Evolutionary conservation across 2,113 vertebrate species (phyloP), one percentile per base, ranked within the genome.

Genomic region (Carassius carassius): DNA sequence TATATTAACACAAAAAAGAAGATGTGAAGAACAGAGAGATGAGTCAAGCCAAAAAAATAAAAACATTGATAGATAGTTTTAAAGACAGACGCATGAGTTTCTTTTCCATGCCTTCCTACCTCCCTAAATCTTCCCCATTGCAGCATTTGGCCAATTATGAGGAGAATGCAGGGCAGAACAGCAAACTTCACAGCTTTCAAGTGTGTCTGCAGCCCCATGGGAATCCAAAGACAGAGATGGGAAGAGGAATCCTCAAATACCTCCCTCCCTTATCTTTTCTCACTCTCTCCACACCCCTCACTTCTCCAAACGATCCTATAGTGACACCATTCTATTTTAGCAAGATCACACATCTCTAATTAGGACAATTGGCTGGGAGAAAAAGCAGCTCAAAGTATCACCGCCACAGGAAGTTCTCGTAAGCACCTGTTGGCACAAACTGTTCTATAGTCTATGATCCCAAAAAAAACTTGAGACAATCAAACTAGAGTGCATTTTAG

Each of bases 171-270:
- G 93, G 92, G 92, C 93, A 94, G 93, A 94, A 94, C 91, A 91
- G 89, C 92, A 94, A 94, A 95, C 94, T 94, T 94, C 94, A 94
- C 93, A 94, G 94, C 94, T 94, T 95, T 94, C 93, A 93, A 94
- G 92, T 93, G 92, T 89, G 91, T 93, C 91, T 94, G 91, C 90
- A 87, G 90, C 89, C 90, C 93, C 91, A 92, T 90, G 94, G 93
- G 94, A 95, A 93, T 95, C 92, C 91, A 91, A 91, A 94, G 91
- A 92, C 83, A 91, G 90, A 93, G 90, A 92, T 90, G 25, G 79
- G 29, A 32, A 86, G 69, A 88, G 84, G 92, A 93, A 94, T 93
- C 92, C 90, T 90, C 89, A 92, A 93, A 93, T 89, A 91, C 90
- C 69, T 85, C 91, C 56, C 84, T 56, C 54, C 49, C 78, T 60